Percentiles rank a stretch among this genome's conserved stretches.
Conservation (phyloP, 1,140 invertebrate species). For the Campoletis sonorensis region DNA sequence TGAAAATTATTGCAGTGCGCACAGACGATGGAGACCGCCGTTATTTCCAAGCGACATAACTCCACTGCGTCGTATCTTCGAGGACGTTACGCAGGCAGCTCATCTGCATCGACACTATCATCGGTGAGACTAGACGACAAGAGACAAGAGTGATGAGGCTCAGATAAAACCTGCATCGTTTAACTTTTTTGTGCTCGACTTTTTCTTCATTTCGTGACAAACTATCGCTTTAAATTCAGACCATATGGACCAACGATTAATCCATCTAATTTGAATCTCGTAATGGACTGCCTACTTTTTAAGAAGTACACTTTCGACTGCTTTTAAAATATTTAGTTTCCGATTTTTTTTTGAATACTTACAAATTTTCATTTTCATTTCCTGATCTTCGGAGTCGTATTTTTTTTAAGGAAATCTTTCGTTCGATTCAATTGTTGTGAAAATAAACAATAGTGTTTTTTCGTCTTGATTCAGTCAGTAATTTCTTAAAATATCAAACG, state of each 20-base stretch:
- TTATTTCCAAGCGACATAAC: conserved; percentile 86
- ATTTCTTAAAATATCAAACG: too few relatives aligned
- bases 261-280: neutral
- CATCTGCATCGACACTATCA: conserved; percentile 65
- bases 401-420: too few relatives aligned
- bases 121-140: conserved; percentile 62
- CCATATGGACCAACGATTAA: neutral
- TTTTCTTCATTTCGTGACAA: neutral
- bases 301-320: neutral
- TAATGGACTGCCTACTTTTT: too few relatives aligned
- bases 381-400: too few relatives aligned
- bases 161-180: conserved; percentile 31
- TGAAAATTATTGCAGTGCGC: conserved; percentile 75
- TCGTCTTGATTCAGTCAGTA: too few relatives aligned
- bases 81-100: conserved; percentile 77
- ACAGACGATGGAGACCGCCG: conserved; percentile 84
- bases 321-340: too few relatives aligned
- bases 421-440: too few relatives aligned
- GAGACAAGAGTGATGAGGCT: conserved; percentile 28
- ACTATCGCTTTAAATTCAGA: conserved; percentile 29
- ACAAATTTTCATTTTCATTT: too few relatives aligned
- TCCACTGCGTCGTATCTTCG: conserved; percentile 84
- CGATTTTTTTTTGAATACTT: too few relatives aligned
- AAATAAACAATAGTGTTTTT: too few relatives aligned
- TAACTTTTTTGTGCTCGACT: conserved; percentile 19